phyloP scores from a whole-genome alignment of 2,797 vertebrate species.

The Lacerta bilineata region DNA sequence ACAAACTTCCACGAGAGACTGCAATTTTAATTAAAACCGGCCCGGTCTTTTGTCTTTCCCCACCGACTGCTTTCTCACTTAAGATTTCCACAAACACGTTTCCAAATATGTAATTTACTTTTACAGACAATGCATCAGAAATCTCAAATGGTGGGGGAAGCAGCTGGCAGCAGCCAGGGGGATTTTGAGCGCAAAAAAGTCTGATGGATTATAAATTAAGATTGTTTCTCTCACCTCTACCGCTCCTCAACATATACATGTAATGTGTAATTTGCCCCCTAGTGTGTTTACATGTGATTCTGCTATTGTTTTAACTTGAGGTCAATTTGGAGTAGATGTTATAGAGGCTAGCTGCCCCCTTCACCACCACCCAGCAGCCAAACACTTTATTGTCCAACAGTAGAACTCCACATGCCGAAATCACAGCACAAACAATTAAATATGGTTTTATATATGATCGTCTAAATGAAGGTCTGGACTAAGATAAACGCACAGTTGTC shows the following conservation, averaged over 20 bases:
- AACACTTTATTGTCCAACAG: neutral
- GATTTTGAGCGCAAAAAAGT: neutral
- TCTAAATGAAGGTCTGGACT: neutral
- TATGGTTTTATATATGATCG: neutral
- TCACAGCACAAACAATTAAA: neutral
- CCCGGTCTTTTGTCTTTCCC: neutral
- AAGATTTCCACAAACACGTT: neutral
- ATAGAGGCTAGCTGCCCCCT: neutral
- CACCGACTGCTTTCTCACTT: neutral
- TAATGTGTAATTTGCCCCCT: neutral
- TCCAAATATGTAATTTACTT: neutral
- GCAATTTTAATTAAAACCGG: neutral
- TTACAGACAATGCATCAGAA: neutral
- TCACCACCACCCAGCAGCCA: neutral
- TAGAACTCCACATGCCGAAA: neutral
- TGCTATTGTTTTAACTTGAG: neutral
- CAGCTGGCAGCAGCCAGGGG: neutral
- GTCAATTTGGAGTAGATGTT: neutral
- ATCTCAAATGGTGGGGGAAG: neutral
- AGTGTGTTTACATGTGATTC: neutral
- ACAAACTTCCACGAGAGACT: neutral
- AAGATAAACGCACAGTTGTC: neutral
- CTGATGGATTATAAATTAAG: neutral
- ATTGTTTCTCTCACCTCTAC: neutral
- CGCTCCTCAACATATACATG: neutral